These are phyloP conservation scores for Lamproptera curius DNA, from an alignment of 2,888 invertebrate genomes.

Conservation along the genomic window DNA sequence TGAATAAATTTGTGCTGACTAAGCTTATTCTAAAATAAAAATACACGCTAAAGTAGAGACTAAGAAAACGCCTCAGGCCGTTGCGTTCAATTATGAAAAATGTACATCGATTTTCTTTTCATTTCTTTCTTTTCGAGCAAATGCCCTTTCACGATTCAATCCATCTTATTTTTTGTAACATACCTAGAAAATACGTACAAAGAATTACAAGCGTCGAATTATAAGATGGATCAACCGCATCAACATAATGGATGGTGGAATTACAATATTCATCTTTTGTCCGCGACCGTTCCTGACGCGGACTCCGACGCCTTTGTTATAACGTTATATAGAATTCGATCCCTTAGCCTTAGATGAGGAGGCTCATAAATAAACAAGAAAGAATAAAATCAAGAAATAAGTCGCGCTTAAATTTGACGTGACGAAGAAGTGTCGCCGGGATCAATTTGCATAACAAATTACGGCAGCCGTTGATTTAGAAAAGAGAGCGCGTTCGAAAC, in stretches of 20 bases:
- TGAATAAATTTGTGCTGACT: no score
- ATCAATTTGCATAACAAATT: constrained; percentile 35
- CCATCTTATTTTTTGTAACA: background rate
- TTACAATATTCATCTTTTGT: constrained; percentile 21
- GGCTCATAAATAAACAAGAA: constrained; percentile 21
- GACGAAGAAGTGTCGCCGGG: constrained; percentile 32
- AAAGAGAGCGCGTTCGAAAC: constrained; percentile 27
- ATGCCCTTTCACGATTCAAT: background rate
- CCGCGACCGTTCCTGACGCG: constrained; percentile 5
- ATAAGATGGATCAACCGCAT: constrained; percentile 16
- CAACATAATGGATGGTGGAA: constrained; percentile 19
- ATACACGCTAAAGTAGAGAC: no score
- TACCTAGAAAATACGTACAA: constrained; percentile 4
- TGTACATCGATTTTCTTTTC: no score
- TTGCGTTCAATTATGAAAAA: no score
- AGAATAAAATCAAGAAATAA: constrained; percentile 25
- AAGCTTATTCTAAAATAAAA: no score
- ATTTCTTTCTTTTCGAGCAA: no score
- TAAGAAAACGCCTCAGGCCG: no score
- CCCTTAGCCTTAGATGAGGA: constrained; percentile 9
- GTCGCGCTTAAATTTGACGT: constrained; percentile 30
- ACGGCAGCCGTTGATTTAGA: constrained; percentile 34
- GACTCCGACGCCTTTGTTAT: constrained; percentile 15
- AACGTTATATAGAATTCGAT: constrained; percentile 15
- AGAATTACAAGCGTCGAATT: constrained; percentile 17